Percentiles rank a stretch among this genome's conserved stretches.
Evolutionary conservation across 2,113 vertebrate genomes (phyloP).

Genomic region (Euleptes europaea): DNA sequence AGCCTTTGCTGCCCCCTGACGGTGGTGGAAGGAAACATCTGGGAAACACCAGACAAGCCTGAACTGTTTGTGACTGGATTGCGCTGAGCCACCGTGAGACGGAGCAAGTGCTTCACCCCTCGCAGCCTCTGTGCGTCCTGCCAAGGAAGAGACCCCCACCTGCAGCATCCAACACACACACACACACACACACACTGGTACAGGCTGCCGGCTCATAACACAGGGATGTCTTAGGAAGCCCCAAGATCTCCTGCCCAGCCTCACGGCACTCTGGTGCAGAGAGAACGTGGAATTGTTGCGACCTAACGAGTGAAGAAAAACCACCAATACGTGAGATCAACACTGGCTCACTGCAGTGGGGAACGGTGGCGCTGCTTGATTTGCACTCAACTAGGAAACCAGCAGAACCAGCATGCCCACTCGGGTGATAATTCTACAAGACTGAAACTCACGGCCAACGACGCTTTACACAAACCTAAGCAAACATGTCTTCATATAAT

Average conservation of each 20-base stretch:
- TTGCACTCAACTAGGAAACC: background rate
- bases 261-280: background rate
- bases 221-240: background rate
- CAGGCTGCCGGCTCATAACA: background rate
- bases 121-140: background rate
- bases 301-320: background rate
- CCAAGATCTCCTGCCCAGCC: background rate
- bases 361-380: background rate
- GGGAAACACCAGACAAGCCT: background rate
- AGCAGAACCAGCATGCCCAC: background rate
- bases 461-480: background rate
- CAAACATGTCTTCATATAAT: background rate
- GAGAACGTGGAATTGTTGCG: background rate
- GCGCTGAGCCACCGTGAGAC: background rate
- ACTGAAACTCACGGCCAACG: accelerated
- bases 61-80: background rate
- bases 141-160: too few species aligned
- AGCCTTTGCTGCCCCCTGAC: background rate
- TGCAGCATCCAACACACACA: background rate
- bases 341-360: background rate
- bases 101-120: background rate
- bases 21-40: background rate
- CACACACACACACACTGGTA: background rate
- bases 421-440: accelerated
- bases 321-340: background rate